A percentile compares a stretch with the other conserved stretches of the same genome.
Evolutionary conservation across 2,113 vertebrate genomes (phyloP).

Genomic region (Tonatia bakeri): DNA sequence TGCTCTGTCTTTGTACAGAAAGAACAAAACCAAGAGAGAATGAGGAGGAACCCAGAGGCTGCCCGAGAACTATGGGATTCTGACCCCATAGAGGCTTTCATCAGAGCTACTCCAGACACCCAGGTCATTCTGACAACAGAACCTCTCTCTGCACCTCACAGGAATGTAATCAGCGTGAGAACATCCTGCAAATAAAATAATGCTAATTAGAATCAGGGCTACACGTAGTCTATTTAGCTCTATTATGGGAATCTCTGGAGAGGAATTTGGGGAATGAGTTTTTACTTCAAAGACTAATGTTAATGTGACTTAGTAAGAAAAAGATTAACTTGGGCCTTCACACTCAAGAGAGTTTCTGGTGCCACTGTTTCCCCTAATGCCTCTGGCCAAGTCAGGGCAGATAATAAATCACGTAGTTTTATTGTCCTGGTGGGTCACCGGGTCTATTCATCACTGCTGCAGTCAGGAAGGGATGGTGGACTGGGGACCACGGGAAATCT

Average conservation of each 20-base stretch:
- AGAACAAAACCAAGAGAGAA: neutral
- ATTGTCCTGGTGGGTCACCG: neutral
- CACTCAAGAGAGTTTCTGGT: neutral
- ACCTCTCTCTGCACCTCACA: neutral
- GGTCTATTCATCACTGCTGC: neutral
- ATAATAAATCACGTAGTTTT: neutral
- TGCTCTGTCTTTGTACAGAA: neutral
- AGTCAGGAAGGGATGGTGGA: neutral
- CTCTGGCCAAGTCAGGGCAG: neutral
- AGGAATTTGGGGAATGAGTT: neutral
- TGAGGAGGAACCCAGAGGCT: neutral
- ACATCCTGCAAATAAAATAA: neutral
- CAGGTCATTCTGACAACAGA: neutral
- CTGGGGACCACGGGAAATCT: neutral
- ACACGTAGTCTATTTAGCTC: neutral
- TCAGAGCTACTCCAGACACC: neutral
- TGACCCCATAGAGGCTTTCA: neutral
- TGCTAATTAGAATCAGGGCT: neutral
- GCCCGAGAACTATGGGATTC: fast-evolving
- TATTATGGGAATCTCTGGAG: neutral
- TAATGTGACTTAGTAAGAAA: neutral
- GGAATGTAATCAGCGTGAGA: neutral
- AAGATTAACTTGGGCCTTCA: neutral
- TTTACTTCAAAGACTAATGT: neutral
- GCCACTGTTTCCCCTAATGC: neutral